Base-by-base conservation (phyloP, 2,888 invertebrate genomes). In the Brenthis hecate region DNA sequence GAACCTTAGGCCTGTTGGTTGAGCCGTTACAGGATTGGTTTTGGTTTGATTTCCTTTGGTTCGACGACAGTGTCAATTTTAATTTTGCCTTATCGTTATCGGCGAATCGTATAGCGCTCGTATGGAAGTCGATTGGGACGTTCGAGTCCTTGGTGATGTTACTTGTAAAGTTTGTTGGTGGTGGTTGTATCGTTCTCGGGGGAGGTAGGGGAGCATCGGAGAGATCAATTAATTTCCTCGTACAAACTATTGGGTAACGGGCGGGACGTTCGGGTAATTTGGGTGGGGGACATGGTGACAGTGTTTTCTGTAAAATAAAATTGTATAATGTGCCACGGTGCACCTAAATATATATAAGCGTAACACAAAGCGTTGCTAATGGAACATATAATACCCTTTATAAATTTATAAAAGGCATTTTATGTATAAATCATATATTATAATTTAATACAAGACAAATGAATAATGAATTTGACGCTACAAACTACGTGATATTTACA, bases 231-330 rank as follows among this genome's bases (percentile, higher is more conserved):
- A 92, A 81, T 82, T 85, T 87, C 80, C 84, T 86, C 81, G 91
- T 91, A 80, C 88, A 89, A 78, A 91, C 82, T 60, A 91, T 91
- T 77, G 91, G 92, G 78, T 92, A 92, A 75, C 87, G 89, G 80
- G 81, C 81, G 82, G 87, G 93, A 82, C 86, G 91, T 85, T 84
- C 91, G 82, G 89, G 89, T 86, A 90, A 84, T 84, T 89, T 86
- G 82, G 91, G 91, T 80, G 91, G 90, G 79, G 84, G 78, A 77
- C 86, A 84, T 83, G 91, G 88, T 78, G 91, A 86, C 85, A 89
- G 80, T 83, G 91, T 90, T 83, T 86, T 91, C 92, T 92, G 92
- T 81, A 91, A 92, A 90, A 88, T 78, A 89, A 90, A 91, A 89
- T 83, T 74, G 74, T 66, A 89, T 86, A 84, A 87, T 90, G 91